Conservation (phyloP, 2,113 vertebrate genomes). For the Tyrannus savana region DNA sequence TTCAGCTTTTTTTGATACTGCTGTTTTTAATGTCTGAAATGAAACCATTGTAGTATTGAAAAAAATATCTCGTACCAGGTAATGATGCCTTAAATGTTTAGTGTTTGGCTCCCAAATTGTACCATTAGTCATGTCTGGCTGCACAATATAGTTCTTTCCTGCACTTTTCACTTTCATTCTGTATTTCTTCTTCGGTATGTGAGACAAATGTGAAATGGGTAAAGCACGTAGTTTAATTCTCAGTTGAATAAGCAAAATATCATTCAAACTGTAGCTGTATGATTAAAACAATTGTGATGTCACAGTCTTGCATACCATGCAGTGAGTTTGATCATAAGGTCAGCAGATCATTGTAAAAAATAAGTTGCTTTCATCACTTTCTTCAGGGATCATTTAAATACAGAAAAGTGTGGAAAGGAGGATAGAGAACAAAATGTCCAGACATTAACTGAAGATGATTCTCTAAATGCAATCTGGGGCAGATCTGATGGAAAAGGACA, state of each 20-base stretch:
- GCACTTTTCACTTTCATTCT: neutral
- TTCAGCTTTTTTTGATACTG: neutral
- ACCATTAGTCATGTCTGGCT: neutral
- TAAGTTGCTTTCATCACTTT: neutral
- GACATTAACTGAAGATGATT: neutral
- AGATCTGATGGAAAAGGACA: neutral
- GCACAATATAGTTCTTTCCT: neutral
- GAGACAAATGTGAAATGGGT: neutral
- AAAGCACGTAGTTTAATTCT: neutral
- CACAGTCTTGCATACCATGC: neutral
- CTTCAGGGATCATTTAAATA: neutral
- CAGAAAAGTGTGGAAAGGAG: neutral
- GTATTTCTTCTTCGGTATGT: neutral
- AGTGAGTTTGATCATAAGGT: neutral
- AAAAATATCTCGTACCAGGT: neutral
- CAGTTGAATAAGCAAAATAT: neutral
- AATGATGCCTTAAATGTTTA: neutral
- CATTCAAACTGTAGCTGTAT: neutral
- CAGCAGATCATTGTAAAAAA: neutral
- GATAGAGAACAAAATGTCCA: neutral
- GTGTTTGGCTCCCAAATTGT: neutral
- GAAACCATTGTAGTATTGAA: neutral
- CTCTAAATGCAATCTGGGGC: neutral
- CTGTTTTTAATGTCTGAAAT: neutral
- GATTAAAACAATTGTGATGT: neutral